A percentile compares a stretch with the other conserved stretches of the same genome.
phyloP scores from a whole-genome alignment of 2,888 invertebrate species.

The Trichopria drosophilae region DNA sequence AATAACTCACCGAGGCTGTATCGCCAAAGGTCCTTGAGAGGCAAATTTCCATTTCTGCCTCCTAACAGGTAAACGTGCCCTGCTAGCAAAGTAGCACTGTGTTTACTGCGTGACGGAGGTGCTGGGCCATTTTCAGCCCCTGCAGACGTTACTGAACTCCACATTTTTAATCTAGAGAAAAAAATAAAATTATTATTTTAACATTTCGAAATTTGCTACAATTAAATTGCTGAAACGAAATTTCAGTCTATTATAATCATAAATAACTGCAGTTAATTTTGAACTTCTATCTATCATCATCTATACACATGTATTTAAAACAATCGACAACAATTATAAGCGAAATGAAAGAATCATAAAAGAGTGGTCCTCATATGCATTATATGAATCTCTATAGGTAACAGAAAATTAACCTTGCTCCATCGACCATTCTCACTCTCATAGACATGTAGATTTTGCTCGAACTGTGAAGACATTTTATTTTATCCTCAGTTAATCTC shows the following conservation, averaged over 20 bases:
- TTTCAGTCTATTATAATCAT: neutral
- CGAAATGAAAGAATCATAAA: too few species aligned
- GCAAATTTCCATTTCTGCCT: conserved; percentile 80
- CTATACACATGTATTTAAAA: neutral
- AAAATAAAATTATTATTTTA: neutral
- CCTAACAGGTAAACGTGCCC: conserved; percentile 81
- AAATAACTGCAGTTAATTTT: neutral
- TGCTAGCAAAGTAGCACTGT: conserved; percentile 77
- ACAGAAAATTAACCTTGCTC: too few species aligned
- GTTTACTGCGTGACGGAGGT: conserved; percentile 78
- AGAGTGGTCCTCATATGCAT: too few species aligned
- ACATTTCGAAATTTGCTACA: too few species aligned
- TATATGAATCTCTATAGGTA: too few species aligned
- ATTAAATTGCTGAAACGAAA: too few species aligned
- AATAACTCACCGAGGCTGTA: conserved; percentile 71
- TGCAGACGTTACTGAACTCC: conserved; percentile 65
- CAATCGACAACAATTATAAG: too few species aligned
- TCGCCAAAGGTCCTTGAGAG: conserved; percentile 84
- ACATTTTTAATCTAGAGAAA: conserved; percentile 56
- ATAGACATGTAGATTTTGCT: too few species aligned
- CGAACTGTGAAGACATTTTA: too few species aligned
- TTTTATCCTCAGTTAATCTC: too few species aligned
- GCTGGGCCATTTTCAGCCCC: conserved; percentile 59
- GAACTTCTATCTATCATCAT: too few species aligned
- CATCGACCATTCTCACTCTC: too few species aligned